A percentile compares a stretch with the other conserved stretches of the same genome.
These are phyloP conservation scores for Tupaia tana DNA, from an alignment of 2,113 vertebrate species.

Conservation along the genomic window DNA sequence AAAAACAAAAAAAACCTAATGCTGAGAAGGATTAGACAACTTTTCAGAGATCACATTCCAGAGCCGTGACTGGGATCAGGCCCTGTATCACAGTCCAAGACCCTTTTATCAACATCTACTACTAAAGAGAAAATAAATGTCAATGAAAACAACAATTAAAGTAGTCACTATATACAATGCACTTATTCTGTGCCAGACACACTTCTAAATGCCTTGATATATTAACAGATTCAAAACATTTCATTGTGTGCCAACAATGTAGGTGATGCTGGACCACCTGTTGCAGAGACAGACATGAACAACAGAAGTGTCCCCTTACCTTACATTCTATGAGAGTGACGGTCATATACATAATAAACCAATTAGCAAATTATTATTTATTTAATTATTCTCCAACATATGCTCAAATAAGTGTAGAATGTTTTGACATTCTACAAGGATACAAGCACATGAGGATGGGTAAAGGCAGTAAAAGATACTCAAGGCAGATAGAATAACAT, in stretches of 20 bases:
- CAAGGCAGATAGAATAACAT: neutral
- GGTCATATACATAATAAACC: neutral
- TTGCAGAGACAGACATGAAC: neutral
- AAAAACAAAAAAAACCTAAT: neutral
- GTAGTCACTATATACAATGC: neutral
- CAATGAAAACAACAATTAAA: neutral
- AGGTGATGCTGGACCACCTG: neutral
- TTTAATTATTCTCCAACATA: neutral
- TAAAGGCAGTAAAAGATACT: neutral
- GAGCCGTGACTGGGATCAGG: neutral
- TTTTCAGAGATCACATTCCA: neutral
- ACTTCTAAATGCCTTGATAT: neutral
- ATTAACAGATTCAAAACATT: neutral
- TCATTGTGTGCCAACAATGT: neutral
- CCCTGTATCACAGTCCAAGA: neutral
- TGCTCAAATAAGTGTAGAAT: neutral
- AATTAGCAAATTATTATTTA: neutral
- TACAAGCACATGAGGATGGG: neutral
- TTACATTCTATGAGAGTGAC: neutral
- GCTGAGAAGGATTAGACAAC: neutral
- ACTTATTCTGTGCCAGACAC: neutral
- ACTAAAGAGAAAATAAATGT: neutral
- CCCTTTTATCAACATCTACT: neutral
- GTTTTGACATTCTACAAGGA: neutral
- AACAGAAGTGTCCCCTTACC: neutral